phyloP scores from a whole-genome alignment of 2,113 vertebrate genomes.

The Theropithecus gelada region DNA sequence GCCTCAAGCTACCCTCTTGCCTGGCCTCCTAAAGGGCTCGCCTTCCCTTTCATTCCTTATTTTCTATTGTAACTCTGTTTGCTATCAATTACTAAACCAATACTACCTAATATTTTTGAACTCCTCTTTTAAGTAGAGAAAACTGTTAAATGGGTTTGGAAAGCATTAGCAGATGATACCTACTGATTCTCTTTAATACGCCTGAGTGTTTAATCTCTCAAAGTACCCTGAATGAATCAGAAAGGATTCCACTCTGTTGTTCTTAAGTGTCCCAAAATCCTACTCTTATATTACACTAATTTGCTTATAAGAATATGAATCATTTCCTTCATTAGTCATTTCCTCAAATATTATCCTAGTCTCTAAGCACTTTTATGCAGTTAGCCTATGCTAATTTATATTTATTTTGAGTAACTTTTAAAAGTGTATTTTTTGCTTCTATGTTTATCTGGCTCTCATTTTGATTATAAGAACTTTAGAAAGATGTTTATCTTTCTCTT shows the following conservation, averaged over 20 bases:
- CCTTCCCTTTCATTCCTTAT: background rate
- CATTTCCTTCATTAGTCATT: constrained; percentile 24
- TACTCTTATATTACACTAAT: background rate
- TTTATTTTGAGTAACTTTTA: constrained; percentile 11
- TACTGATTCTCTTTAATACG: background rate
- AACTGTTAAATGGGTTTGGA: background rate
- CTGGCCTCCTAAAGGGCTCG: no score
- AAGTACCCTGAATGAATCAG: constrained; percentile 9
- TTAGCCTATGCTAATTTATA: constrained; percentile 15
- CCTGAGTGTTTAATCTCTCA: background rate
- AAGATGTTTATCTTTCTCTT: background rate
- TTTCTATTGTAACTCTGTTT: background rate
- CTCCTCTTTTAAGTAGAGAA: background rate
- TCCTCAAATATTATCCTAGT: constrained; percentile 19
- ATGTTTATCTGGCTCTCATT: background rate
- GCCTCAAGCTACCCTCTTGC: no score
- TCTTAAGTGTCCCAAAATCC: constrained; percentile 27
- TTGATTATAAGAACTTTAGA: constrained; percentile 7
- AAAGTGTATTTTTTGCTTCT: constrained; percentile 33
- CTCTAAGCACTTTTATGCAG: background rate
- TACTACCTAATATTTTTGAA: background rate
- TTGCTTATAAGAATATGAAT: constrained; percentile 27
- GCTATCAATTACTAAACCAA: background rate
- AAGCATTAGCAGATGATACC: background rate
- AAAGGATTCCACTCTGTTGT: background rate